Base-by-base conservation (phyloP, 1,140 invertebrate species). In the Platyscapa corneri region DNA sequence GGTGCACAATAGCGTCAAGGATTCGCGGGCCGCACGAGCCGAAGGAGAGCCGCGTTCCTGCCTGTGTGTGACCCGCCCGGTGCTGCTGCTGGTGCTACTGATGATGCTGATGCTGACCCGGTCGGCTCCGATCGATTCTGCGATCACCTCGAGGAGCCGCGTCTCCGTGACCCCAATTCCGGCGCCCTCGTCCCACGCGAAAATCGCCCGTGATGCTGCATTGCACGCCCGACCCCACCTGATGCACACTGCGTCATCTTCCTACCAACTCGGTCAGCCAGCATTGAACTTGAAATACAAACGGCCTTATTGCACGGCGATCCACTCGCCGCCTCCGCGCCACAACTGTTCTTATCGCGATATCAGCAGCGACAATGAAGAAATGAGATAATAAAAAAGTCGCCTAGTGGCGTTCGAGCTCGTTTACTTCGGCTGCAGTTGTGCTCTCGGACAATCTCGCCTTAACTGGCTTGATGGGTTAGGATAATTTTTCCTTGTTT, bases 241-340 rank as follows among this genome's bases (percentile, higher is more conserved):
- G 70, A 39, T 42, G 70, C 37, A n/a, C 70, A 39, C 70, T 37
- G 67, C 67, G 34, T 70, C 67, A 70, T 37, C 67, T 32, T 34
- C 67, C 32, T 70, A 37, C 30, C 32, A 70, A 32, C 23, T 20
- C 70, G 37, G 12, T 16, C 37, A 8, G 30, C 37, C 37, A 74
- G 70, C 70, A 74, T 37, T 74, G 70, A 74, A 74, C 70, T 74
- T 74, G 70, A 42, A 42, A 27, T 10, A 20, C 42, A 34, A 42
- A 14, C 23, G n/a, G n/a, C n/a, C 70, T 42, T 42, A n/a, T 74
- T 27, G 70, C 37, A 18, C 0, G 0, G 32, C 32, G 67, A 60
- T 60, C 27, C 56, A 10, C 7, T 23, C 14, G 23, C 23, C 23
- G 56, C 56, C 56, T n/a, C n/a, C 5, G 27, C 56, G 23, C 20